phyloP scores from a whole-genome alignment of 1,140 invertebrate species.

The Trichonephila clavata region DNA sequence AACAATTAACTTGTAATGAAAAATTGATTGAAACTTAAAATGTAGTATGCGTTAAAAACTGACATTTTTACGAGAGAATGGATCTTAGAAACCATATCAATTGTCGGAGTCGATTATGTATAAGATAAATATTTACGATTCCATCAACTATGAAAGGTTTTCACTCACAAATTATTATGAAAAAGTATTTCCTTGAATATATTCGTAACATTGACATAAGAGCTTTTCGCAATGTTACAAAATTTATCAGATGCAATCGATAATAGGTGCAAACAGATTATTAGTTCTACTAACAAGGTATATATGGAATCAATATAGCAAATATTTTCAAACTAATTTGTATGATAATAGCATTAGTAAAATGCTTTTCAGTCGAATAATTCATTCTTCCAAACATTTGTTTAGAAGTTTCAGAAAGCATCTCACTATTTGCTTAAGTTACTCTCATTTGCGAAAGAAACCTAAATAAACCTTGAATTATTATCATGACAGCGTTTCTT shows the following conservation, averaged over 20 bases:
- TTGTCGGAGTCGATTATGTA: not conserved
- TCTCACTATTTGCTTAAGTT: not conserved
- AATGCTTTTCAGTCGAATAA: not conserved
- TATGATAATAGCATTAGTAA: slow-evolving; percentile 24
- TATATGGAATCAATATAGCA: slow-evolving; percentile 1
- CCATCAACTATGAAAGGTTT: no score
- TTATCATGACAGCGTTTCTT: not conserved
- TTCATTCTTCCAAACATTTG: not conserved
- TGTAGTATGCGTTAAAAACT: not conserved
- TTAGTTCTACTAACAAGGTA: not conserved
- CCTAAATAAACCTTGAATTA: slow-evolving; percentile 26
- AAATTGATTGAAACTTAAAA: no score
- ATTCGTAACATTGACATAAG: not conserved
- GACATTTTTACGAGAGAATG: not conserved
- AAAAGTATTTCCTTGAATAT: not conserved
- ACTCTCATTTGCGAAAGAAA: not conserved
- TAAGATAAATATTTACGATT: no score
- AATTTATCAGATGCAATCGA: not conserved
- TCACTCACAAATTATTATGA: no score
- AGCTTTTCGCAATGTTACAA: not conserved
- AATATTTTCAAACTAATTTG: not conserved
- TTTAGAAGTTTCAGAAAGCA: slow-evolving; percentile 6
- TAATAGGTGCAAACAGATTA: not conserved
- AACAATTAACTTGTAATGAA: no score
- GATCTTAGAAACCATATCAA: not conserved